Conservation (phyloP, 2,888 invertebrate genomes). For the Acronicta alni region DNA sequence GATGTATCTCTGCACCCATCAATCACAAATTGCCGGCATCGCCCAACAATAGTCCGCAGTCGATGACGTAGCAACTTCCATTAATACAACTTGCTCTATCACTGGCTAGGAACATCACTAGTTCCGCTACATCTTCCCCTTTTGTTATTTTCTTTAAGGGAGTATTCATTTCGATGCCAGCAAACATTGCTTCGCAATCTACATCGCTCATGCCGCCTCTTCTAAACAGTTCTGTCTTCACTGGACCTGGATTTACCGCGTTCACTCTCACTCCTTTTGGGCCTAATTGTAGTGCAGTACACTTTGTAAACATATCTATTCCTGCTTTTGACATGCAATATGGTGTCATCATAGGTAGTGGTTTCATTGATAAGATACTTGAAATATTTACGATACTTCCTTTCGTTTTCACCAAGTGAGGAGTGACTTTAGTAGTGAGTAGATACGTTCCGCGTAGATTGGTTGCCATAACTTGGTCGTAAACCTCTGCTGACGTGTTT, state of each 20-base stretch:
- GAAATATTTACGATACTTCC: conserved; percentile 79
- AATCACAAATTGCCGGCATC: conserved; percentile 61
- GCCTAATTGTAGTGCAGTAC: conserved; percentile 73
- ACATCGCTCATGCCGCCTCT: conserved; percentile 69
- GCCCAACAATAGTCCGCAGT: conserved; percentile 74
- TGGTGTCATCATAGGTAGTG: conserved; percentile 67
- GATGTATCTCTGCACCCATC: conserved; percentile 49
- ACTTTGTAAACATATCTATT: conserved; percentile 79
- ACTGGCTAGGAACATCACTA: conserved; percentile 75
- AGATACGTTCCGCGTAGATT: conserved; percentile 76
- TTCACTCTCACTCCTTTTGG: conserved; percentile 77
- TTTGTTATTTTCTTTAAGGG: conserved; percentile 70
- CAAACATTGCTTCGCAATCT: conserved; percentile 65
- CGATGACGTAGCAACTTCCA: conserved; percentile 72
- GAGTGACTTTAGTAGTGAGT: conserved; percentile 69
- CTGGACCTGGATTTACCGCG: conserved; percentile 77
- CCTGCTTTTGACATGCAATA: conserved; percentile 82
- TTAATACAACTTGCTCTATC: conserved; percentile 75
- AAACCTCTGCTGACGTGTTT: conserved; percentile 64
- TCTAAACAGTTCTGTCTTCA: conserved; percentile 73
- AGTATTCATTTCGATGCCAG: conserved; percentile 59
- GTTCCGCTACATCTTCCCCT: conserved; percentile 73
- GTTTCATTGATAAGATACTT: conserved; percentile 70
- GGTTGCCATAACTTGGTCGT: conserved; percentile 72
- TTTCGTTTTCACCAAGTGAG: conserved; percentile 69